Conservation (phyloP, 2,888 invertebrate genomes). For the Pollenia angustigena region DNA sequence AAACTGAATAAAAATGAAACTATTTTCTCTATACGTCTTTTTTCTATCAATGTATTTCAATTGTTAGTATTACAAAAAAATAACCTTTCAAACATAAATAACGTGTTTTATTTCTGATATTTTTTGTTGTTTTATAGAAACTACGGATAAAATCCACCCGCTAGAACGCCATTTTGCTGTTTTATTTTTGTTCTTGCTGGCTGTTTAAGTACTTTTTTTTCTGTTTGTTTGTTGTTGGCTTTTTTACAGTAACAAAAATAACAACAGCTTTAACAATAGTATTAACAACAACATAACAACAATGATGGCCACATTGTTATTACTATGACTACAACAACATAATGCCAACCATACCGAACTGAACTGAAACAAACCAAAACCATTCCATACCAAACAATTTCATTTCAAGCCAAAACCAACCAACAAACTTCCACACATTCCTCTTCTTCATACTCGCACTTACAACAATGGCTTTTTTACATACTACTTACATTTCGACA, state of each 20-base stretch:
- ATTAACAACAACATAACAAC: conserved; percentile 65
- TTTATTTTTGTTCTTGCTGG: conserved; percentile 34
- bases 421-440: conserved; percentile 46
- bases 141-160: conserved; percentile 57
- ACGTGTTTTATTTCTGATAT: conserved; percentile 37
- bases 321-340: conserved; percentile 68
- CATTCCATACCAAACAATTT: conserved; percentile 43
- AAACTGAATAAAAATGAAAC: conserved; percentile 18
- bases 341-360: conserved; percentile 35
- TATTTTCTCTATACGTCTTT: background rate
- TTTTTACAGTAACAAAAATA: conserved; percentile 50
- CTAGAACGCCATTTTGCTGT: conserved; percentile 73
- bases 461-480: conserved; percentile 33
- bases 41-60: conserved; percentile 41
- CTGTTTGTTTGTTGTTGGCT: conserved; percentile 48
- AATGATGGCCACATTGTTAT: conserved; percentile 73
- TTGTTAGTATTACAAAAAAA: conserved; percentile 35
- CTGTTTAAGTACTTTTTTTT: conserved; percentile 33
- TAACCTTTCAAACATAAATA: conserved; percentile 39
- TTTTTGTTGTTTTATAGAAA: conserved; percentile 47
- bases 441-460: conserved; percentile 25
- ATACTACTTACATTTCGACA: conserved; percentile 4
- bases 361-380: conserved; percentile 10
- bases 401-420: conserved; percentile 33
- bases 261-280: conserved; percentile 53